Percentiles rank a stretch among this genome's conserved stretches.
These are phyloP conservation scores for Hippoglossus stenolepis DNA, from an alignment of 2,113 vertebrate species.

Conservation along the genomic window DNA sequence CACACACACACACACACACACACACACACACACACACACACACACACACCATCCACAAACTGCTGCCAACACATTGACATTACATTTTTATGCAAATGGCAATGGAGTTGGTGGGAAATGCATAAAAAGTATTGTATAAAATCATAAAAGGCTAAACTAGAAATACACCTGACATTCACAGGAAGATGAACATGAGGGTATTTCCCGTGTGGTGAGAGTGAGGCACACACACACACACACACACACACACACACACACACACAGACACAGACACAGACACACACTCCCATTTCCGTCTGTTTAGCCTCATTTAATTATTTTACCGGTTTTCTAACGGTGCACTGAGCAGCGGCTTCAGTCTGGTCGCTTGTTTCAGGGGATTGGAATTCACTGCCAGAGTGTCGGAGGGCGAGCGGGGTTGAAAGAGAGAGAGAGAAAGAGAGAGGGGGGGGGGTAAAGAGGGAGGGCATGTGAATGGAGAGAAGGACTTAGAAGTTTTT, in stretches of 20 bases:
- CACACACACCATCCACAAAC: slow-evolving; percentile 3
- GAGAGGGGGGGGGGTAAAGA: not conserved
- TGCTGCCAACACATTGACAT: not conserved
- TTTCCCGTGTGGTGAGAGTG: slow-evolving; percentile 44
- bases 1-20: slow-evolving; percentile 27
- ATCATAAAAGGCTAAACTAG: no score
- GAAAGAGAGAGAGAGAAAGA: slow-evolving; percentile 16
- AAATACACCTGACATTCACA: slow-evolving; percentile 2
- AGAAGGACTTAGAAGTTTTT: slow-evolving; percentile 47
- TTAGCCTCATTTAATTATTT: slow-evolving; percentile 49
- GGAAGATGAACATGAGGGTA: slow-evolving; percentile 43
- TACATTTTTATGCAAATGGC: not conserved
- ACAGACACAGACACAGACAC: slow-evolving; percentile 10
- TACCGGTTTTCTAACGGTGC: slow-evolving; percentile 49
- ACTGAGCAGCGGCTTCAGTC: slow-evolving; percentile 53
- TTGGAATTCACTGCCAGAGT: slow-evolving; percentile 78
- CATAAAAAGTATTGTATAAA: not conserved
- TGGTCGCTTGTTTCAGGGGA: slow-evolving; percentile 80
- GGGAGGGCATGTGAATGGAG: slow-evolving; percentile 38
- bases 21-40: slow-evolving; percentile 28
- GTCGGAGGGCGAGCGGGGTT: slow-evolving; percentile 44
- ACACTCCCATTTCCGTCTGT: slow-evolving; percentile 34
- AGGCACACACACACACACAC: not conserved
- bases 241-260: slow-evolving; percentile 2
- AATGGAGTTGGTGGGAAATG: no score